Percentiles rank a stretch among this genome's conserved stretches.
Conservation (phyloP, 1,140 invertebrate species). For the Zaprionus inermis region DNA sequence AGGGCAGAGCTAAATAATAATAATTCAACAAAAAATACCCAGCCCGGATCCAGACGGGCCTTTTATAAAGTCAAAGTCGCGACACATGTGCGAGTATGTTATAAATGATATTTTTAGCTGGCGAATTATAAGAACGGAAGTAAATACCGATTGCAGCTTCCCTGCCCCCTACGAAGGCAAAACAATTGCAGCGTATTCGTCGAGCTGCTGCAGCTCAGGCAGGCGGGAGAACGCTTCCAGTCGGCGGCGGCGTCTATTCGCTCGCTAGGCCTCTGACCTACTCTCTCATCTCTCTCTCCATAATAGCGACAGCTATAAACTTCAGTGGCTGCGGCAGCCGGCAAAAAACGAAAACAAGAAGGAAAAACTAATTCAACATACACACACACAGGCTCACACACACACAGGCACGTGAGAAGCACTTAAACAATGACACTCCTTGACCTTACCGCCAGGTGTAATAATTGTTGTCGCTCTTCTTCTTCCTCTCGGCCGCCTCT, state of each 20-base stretch:
- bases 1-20: constrained; percentile 50
- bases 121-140: constrained; percentile 39
- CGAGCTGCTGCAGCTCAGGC: not conserved
- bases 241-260: constrained; percentile 2
- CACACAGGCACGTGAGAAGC: constrained; percentile 18
- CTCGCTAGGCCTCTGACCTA: constrained; percentile 31
- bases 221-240: not conserved
- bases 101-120: constrained; percentile 30
- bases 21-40: constrained; percentile 12
- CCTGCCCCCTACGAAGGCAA: not conserved
- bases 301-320: not conserved
- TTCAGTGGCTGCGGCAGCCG: not conserved
- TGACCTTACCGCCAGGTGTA: constrained; percentile 50
- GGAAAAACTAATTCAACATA: constrained; percentile 30
- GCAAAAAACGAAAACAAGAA: constrained; percentile 13
- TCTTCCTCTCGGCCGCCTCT: constrained; percentile 18
- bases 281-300: not conserved
- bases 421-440: constrained; percentile 35
- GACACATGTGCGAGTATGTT: constrained; percentile 2
- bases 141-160: constrained; percentile 14
- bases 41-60: constrained; percentile 53
- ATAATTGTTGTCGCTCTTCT: constrained; percentile 50
- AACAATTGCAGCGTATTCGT: not conserved
- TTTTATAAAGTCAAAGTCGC: constrained; percentile 36
- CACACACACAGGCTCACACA: constrained; percentile 2